Base-by-base conservation (phyloP, 2,113 vertebrate species). In the Semicossyphus pulcher region DNA sequence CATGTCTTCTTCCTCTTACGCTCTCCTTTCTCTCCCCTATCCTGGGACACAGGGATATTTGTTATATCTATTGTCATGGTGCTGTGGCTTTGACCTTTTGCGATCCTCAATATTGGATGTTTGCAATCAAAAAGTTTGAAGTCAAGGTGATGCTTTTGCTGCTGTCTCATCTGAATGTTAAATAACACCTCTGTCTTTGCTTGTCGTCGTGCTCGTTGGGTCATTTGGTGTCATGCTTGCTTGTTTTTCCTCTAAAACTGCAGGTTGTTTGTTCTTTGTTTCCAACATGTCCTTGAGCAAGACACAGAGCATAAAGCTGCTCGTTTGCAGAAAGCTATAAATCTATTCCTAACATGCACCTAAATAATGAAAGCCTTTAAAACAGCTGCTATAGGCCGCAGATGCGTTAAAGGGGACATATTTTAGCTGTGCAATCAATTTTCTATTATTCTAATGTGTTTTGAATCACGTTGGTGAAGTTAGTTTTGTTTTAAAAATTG, bases 81-180 rank as follows among this genome's bases (percentile, higher is more conserved):
- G 84, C 80, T 54, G 67, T 56, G 71, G 70, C 65, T 76, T 58
- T 86, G 85, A 81, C 86, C 81, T 81, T n/a, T 62, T 85, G 54
- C 7, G 45, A 72, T 77, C 53, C 53, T 48, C 47, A 2, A 37
- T 49, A 20, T 71, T 70, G 60, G 61, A 82, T 28, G 75, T 52
- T 66, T 42, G 54, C 65, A 73, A 80, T 88, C 81, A 83, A 67
- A 87, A 80, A 80, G 63, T 72, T 78, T 51, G 60, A 74, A 72
- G 77, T 73, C 75, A 68, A 80, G 72, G 78, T 66, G 56, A 57
- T 78, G 51, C 61, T 73, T 61, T 51, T 41, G 53, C 34, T 47
- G 36, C 6, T 4, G n/a, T 73, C 53, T 88, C 72, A 72, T 76
- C 62, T 74, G 61, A 83, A 87, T 80, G 58, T 74, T 20, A n/a